Conservation (phyloP, 2,888 invertebrate species). For the Malachius bipustulatus region DNA sequence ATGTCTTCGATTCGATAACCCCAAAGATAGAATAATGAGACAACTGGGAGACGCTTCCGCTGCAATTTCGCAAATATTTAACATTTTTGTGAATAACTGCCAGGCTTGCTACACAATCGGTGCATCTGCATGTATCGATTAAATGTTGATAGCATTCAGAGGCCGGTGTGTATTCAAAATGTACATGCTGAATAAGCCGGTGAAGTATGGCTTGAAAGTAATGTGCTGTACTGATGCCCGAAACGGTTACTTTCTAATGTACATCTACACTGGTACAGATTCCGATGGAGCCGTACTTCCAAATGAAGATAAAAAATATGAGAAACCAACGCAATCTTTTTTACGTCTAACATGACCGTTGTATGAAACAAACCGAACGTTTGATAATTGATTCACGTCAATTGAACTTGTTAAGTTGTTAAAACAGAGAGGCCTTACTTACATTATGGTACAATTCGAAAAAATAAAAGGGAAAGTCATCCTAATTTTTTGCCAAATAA, state of each 20-base stretch:
- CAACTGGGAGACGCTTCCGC: slow-evolving; percentile 6
- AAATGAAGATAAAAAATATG: slow-evolving; percentile 11
- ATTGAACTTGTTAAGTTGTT: slow-evolving; percentile 16
- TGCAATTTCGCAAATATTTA: slow-evolving; percentile 11
- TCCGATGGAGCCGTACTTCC: slow-evolving; percentile 20
- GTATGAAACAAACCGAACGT: slow-evolving; percentile 17
- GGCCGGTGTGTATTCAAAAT: too few relatives aligned
- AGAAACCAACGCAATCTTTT: slow-evolving; percentile 16
- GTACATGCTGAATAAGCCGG: too few relatives aligned
- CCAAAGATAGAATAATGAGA: slow-evolving; percentile 4
- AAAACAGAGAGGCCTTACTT: slow-evolving; percentile 15
- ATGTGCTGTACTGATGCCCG: slow-evolving; percentile 19
- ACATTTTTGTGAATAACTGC: slow-evolving; percentile 12
- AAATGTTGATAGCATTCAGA: too few relatives aligned
- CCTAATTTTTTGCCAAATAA: slow-evolving; percentile 16
- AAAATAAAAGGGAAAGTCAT: slow-evolving; percentile 19
- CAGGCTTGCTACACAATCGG: slow-evolving; percentile 11
- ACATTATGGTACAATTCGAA: slow-evolving; percentile 18
- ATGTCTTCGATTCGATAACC: slow-evolving; percentile 5
- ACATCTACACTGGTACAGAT: slow-evolving; percentile 21
- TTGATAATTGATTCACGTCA: slow-evolving; percentile 22
- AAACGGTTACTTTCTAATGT: slow-evolving; percentile 17
- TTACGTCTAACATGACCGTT: slow-evolving; percentile 14
- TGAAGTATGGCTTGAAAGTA: slow-evolving; percentile 22
- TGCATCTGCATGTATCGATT: slow-evolving; percentile 7